Base-by-base conservation (phyloP, 2,113 vertebrate genomes). In the Rousettus leschenaultii region DNA sequence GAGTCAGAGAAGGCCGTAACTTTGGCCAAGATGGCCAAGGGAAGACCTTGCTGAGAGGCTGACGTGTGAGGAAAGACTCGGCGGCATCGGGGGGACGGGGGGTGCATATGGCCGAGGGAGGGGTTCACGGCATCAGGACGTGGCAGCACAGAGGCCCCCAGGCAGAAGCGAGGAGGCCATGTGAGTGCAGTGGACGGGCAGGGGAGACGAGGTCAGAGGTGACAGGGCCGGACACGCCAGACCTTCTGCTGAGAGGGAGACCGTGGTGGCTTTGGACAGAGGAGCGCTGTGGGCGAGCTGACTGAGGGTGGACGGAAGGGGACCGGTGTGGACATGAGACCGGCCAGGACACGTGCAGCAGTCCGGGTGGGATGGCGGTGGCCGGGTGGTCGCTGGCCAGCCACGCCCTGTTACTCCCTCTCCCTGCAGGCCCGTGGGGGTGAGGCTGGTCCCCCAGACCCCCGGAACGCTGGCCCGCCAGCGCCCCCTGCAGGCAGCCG, bases 1-100 rank as follows among this genome's bases (percentile, higher is more conserved):
- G 30, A 7, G 12, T 19, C 9, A 12, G 26, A 13, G 74, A 30
- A 59, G 48, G 51, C 3, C 0, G 6, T 2, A 4, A 5, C 19
- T 6, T 15, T 7, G 57, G 10, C 30, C 28, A 16, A 59, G 51
- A 19, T 0, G 8, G n/a, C 90, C 33, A 4, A 13, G 15, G 28
- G 51, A 24, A 18, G 24, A 28, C 89, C 38, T 55, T 2, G 30
- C 74, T 14, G 33, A 48, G 24, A 40, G 55, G 65, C 85, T 30
- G 59, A 53, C 48, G 6, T 40, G 38, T 13, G 24, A 26, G 33
- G 14, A 28, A 14, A 26, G 75, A 43, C 40, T n/a, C 48, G 13
- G 48, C 16, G 0, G 8, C 68, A 30, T 55, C 4, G 26, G 86
- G 57, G 70, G 26, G 57, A n/a, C 9, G 45, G 19, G 30, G 38